Conservation (phyloP, 1,140 invertebrate genomes). For the Drosophila kohkoa region DNA sequence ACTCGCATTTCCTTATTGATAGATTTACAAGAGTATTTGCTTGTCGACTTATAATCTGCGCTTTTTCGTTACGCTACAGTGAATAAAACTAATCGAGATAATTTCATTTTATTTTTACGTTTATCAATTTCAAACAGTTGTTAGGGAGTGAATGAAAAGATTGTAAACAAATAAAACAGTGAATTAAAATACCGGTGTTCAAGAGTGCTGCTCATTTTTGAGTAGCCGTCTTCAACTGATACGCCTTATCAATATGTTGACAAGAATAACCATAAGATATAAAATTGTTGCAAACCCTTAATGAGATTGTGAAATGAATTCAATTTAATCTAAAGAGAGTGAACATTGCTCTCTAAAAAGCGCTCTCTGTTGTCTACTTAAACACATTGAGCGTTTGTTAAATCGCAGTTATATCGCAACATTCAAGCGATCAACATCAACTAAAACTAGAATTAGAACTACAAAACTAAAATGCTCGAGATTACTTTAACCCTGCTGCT, state of each 20-base stretch:
- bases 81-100: not conserved
- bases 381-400: not conserved
- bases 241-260: not conserved
- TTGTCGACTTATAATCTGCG: no score
- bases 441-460: not conserved
- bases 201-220: not conserved
- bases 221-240: not conserved
- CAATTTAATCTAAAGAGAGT: not conserved
- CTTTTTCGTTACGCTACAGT: not conserved
- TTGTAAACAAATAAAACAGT: conserved; percentile 21
- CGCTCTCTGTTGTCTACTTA: not conserved
- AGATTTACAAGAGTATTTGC: no score
- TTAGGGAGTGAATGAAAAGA: not conserved
- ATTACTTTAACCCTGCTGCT: conserved; percentile 51
- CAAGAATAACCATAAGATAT: not conserved
- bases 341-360: conserved; percentile 8
- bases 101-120: not conserved
- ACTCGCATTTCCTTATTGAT: no score
- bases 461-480: conserved; percentile 37
- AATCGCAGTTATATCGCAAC: conserved; percentile 8
- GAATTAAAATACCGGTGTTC: not conserved
- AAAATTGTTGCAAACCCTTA: not conserved
- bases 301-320: not conserved
- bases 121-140: not conserved
- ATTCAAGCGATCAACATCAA: not conserved